These are phyloP conservation scores for Platichthys flesus DNA, from an alignment of 2,113 vertebrate species.

Conservation along the genomic window DNA sequence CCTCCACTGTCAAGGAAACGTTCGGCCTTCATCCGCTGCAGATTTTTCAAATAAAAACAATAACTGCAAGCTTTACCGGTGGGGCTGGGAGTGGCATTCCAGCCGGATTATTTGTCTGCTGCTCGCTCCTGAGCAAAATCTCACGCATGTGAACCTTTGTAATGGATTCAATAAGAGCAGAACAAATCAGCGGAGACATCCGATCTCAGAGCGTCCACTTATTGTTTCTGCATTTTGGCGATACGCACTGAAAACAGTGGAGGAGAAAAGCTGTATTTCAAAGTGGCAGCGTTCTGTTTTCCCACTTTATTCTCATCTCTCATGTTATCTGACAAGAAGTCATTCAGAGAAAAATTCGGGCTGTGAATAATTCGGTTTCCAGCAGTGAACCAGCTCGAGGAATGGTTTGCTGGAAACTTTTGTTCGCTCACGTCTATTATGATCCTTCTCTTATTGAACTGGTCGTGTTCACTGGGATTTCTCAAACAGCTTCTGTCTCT, in stretches of 20 bases:
- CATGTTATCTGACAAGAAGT: slow-evolving; percentile 17
- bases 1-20: slow-evolving; percentile 51
- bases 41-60: slow-evolving; percentile 61
- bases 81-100: slow-evolving; percentile 48
- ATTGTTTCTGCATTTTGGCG: slow-evolving; percentile 32
- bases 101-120: slow-evolving; percentile 45
- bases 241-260: slow-evolving; percentile 9
- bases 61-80: slow-evolving; percentile 32
- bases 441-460: slow-evolving; percentile 4
- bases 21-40: slow-evolving; percentile 49
- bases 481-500: slow-evolving; percentile 20
- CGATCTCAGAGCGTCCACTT: slow-evolving; percentile 10
- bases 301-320: slow-evolving; percentile 28
- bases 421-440: slow-evolving; percentile 1
- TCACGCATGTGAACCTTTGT: slow-evolving; percentile 31
- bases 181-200: slow-evolving; percentile 30
- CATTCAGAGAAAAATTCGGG: slow-evolving; percentile 10
- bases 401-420: not conserved
- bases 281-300: slow-evolving; percentile 20
- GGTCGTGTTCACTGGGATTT: slow-evolving; percentile 18
- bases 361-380: slow-evolving; percentile 39
- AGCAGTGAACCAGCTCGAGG: not conserved
- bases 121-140: slow-evolving; percentile 37
- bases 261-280: slow-evolving; percentile 7
- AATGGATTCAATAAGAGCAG: slow-evolving; percentile 50